Evolutionary conservation across 2,888 invertebrate genomes (phyloP), one percentile per base, ranked within the genome.

Genomic region (Drosophila niveifrons): DNA sequence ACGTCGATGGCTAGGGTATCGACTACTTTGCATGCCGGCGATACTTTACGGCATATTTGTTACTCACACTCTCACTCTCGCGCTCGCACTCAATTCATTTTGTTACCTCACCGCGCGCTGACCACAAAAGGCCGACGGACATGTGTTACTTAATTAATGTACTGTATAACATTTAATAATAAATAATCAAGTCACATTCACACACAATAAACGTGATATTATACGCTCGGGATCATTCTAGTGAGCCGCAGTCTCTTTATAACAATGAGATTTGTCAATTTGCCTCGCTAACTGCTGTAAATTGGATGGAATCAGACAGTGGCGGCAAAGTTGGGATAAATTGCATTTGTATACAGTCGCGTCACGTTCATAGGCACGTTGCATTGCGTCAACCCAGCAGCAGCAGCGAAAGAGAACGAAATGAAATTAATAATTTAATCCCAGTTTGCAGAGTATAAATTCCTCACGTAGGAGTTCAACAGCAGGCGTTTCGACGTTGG

Each of bases 81-180:
- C 47, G 39, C 58, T 44, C 18, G 28, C 44, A 34, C 58, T 59
- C 53, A 66, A 67, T 71, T 75, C 62, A 64, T 72, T 67, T 73
- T 73, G 66, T 76, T 78, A 76, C 75, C 79, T 78, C 78, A 76
- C 31, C 63, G 23, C 52, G 51, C 43, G 55, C 28, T 39, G 87
- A 78, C 71, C 88, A 77, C 82, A 84, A 65, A 84, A 65, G 46
- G 65, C 44, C 46, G 61, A 53, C 57, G 76, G 57, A 74, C 62
- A 72, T 75, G 78, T 84, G 75, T 84, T 85, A 75, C 88, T 78
- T 73, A 84, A 86, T 84, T 75, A 68, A 64, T 51, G 52, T 51
- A 55, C 13, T 23, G 18, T 58, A 31, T 59, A 46, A 56, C 44
- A 44, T 44, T 44, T 34, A 43, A 55, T 55, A 72, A 72, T 58